Evolutionary conservation across 2,113 vertebrate genomes (phyloP).

Genomic region (Pithys albifrons): DNA sequence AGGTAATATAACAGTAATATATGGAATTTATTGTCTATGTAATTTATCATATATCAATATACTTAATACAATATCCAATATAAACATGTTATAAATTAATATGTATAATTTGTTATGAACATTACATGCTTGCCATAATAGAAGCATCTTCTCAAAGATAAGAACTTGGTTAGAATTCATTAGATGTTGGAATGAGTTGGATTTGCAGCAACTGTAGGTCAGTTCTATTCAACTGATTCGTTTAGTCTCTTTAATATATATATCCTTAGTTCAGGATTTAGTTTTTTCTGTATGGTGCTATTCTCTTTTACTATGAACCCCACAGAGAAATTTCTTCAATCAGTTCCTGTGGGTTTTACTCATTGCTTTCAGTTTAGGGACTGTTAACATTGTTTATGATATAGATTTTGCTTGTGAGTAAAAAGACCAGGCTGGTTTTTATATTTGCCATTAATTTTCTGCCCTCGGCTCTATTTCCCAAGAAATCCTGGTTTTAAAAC

Average conservation of each 20-base stretch:
- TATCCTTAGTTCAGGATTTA: not conserved
- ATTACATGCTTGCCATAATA: not conserved
- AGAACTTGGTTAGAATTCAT: not conserved
- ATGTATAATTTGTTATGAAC: not conserved
- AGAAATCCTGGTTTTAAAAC: not conserved
- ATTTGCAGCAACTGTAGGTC: not conserved
- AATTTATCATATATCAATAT: not conserved
- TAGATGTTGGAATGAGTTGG: not conserved
- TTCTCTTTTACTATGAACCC: not conserved
- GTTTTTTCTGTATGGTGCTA: not conserved
- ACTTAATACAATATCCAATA: not conserved
- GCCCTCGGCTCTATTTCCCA: not conserved
- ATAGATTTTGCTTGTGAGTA: not conserved
- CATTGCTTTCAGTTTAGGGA: not conserved
- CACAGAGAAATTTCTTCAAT: not conserved
- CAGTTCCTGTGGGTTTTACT: not conserved
- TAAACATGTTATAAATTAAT: not conserved
- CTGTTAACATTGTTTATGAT: not conserved
- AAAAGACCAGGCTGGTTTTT: not conserved
- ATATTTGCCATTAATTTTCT: not conserved
- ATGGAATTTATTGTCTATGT: fast-evolving
- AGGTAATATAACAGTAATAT: not conserved
- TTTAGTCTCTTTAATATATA: not conserved
- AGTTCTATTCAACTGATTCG: not conserved
- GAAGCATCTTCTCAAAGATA: not conserved